phyloP scores from a whole-genome alignment of 2,888 invertebrate genomes.

The Chrysotoxum bicinctum region DNA sequence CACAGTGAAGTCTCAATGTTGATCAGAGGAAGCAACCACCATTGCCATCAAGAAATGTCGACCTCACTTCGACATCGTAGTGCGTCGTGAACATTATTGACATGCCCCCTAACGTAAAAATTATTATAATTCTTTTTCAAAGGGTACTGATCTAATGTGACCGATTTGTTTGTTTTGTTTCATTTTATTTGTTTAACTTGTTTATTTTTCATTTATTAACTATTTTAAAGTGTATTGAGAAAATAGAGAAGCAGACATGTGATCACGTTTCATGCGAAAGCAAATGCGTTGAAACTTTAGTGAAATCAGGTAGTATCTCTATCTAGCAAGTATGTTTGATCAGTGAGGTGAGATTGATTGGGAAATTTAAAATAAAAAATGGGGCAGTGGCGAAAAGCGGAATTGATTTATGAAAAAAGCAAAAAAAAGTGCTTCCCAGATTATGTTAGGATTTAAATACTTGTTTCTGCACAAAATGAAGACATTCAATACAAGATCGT shows the following conservation, averaged over 20 bases:
- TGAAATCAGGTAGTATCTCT: conserved; percentile 17
- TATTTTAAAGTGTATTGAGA: conserved; percentile 38
- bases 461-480: background rate
- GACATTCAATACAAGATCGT: background rate
- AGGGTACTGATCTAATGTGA: conserved; percentile 58
- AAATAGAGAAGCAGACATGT: conserved; percentile 61
- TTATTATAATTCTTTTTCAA: conserved; percentile 13
- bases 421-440: background rate
- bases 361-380: background rate
- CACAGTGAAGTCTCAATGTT: background rate
- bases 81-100: background rate
- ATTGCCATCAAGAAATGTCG: background rate
- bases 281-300: conserved; percentile 31
- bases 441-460: background rate
- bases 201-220: conserved; percentile 33
- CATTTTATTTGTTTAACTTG: background rate
- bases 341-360: conserved; percentile 14
- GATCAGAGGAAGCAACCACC: background rate
- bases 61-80: background rate
- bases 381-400: conserved; percentile 1
- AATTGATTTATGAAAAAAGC: background rate
- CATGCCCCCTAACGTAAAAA: background rate
- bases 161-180: conserved; percentile 48
- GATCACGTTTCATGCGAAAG: conserved; percentile 69
- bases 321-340: conserved; percentile 27